These are phyloP conservation scores for Automeris io DNA, from an alignment of 2,888 invertebrate species.

Conservation along the genomic window DNA sequence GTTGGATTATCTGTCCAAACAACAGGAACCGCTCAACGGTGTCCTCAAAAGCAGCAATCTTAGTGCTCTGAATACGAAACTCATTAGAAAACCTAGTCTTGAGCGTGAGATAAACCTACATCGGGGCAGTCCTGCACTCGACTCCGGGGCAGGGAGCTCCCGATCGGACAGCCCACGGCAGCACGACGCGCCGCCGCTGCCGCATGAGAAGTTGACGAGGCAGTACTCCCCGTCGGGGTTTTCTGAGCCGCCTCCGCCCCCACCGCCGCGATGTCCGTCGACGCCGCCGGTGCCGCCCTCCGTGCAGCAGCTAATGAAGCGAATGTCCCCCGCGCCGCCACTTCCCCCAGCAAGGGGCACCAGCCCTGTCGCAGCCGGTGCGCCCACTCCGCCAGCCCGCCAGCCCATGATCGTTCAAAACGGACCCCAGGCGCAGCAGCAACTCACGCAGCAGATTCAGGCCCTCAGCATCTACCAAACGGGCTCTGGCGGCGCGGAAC, in stretches of 20 bases:
- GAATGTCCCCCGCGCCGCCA: slow-evolving; percentile 80
- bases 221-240: slow-evolving; percentile 83
- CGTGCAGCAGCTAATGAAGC: slow-evolving; percentile 73
- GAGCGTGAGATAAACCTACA: slow-evolving; percentile 87
- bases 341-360: slow-evolving; percentile 81
- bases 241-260: slow-evolving; percentile 83
- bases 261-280: slow-evolving; percentile 84
- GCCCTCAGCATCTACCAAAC: slow-evolving; percentile 86
- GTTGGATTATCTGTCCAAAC: slow-evolving; percentile 81
- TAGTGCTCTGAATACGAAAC: slow-evolving; percentile 80
- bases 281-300: slow-evolving; percentile 82
- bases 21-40: slow-evolving; percentile 75
- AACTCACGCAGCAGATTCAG: slow-evolving; percentile 92
- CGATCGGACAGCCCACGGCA: slow-evolving; percentile 92
- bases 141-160: slow-evolving; percentile 92
- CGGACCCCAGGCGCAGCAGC: slow-evolving; percentile 89
- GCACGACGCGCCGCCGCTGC: slow-evolving; percentile 76
- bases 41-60: slow-evolving; percentile 74
- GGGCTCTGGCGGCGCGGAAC: slow-evolving; percentile 77
- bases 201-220: slow-evolving; percentile 80
- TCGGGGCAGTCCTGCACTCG: slow-evolving; percentile 90
- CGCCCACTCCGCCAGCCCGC: slow-evolving; percentile 72
- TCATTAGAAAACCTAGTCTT: slow-evolving; percentile 91
- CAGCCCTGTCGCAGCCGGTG: slow-evolving; percentile 85
- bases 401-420: slow-evolving; percentile 90